Percentiles rank a stretch among this genome's conserved stretches.
phyloP scores from a whole-genome alignment of 2,113 vertebrate genomes.

The Rhinolophus sinicus region DNA sequence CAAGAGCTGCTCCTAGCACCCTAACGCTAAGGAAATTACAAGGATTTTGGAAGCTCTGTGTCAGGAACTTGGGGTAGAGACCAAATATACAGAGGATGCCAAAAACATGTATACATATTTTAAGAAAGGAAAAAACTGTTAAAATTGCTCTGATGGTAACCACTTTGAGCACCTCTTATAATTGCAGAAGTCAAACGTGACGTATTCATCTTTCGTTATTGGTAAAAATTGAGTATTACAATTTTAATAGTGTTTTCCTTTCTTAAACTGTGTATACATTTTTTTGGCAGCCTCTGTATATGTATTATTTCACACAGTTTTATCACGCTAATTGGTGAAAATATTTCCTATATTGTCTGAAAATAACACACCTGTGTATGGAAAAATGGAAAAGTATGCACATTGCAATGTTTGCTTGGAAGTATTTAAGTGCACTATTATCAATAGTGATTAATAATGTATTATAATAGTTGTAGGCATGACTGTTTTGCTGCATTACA shows the following conservation, averaged over 20 bases:
- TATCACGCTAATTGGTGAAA: not conserved
- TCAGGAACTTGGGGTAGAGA: not conserved
- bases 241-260: too few relatives aligned
- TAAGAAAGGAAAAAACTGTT: too few relatives aligned
- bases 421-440: conserved; percentile 19
- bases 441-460: conserved; percentile 43
- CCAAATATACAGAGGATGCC: not conserved
- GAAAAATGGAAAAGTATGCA: not conserved
- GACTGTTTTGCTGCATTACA: not conserved
- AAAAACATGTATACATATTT: too few relatives aligned
- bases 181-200: too few relatives aligned
- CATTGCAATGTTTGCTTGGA: not conserved
- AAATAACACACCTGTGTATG: conserved; percentile 6
- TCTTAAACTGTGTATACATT: too few relatives aligned
- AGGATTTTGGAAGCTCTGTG: not conserved
- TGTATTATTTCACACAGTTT: not conserved
- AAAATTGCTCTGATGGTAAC: too few relatives aligned
- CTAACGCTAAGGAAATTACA: not conserved
- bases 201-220: too few relatives aligned
- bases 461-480: not conserved
- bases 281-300: not conserved
- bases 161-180: too few relatives aligned
- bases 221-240: too few relatives aligned
- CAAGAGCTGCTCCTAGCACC: not conserved
- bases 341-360: not conserved